Conservation (phyloP, 2,113 vertebrate genomes). For the Pithys albifrons region DNA sequence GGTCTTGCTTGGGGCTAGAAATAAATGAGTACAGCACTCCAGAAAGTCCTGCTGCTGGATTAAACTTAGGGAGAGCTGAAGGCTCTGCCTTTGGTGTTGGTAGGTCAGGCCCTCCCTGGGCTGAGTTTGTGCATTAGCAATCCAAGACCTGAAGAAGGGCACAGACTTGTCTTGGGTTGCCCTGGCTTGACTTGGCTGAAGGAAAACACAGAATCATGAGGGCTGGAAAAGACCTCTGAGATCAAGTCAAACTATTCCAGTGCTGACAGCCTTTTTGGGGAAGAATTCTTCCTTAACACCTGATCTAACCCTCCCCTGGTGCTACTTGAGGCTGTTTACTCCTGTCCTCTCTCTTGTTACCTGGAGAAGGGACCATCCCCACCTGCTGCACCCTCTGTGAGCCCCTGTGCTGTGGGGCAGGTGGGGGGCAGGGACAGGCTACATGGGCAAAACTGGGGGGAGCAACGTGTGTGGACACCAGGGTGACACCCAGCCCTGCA, state of each 20-base stretch:
- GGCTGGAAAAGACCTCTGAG: background rate
- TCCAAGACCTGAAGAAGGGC: background rate
- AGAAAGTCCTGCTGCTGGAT: background rate
- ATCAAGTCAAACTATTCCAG: background rate
- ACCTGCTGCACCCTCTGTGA: background rate
- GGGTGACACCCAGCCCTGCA: background rate
- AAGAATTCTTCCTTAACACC: background rate
- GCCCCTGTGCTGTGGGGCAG: background rate
- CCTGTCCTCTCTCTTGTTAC: background rate
- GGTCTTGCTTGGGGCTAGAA: background rate
- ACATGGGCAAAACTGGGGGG: background rate
- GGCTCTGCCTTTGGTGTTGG: background rate
- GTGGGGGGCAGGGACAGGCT: background rate
- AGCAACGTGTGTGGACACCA: too few relatives aligned
- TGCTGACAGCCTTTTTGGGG: background rate
- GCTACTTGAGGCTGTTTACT: background rate
- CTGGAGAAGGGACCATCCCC: background rate
- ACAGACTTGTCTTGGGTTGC: background rate
- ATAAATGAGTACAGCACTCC: background rate
- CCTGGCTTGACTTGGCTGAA: background rate
- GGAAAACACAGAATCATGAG: background rate
- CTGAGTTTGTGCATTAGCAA: background rate
- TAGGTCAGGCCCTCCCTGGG: background rate
- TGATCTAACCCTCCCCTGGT: background rate
- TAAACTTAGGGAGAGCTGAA: background rate